Conservation (phyloP, 2,113 vertebrate species). For the Motacilla alba region DNA sequence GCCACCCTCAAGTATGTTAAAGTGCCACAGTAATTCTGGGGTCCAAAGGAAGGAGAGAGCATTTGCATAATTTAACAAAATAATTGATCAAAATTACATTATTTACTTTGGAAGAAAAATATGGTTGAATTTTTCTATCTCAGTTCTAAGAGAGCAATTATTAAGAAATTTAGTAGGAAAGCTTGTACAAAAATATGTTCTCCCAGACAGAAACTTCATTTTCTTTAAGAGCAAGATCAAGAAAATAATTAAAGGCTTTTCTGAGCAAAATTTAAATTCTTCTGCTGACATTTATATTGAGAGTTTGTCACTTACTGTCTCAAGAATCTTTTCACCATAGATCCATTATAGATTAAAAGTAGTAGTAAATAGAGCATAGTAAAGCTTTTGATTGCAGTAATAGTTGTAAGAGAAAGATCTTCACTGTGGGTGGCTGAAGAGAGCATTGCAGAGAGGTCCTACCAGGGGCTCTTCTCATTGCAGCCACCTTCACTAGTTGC, state of each 20-base stretch:
- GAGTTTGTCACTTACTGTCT: not conserved
- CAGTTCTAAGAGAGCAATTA: not conserved
- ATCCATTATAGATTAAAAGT: not conserved
- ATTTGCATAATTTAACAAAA: not conserved
- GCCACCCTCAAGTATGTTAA: not conserved
- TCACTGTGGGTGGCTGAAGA: not conserved
- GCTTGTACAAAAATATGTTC: not conserved
- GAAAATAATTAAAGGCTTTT: not conserved
- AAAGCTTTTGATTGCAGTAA: not conserved
- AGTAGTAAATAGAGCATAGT: not conserved
- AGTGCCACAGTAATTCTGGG: not conserved
- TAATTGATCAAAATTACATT: not conserved
- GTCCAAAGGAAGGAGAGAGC: not conserved
- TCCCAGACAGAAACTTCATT: not conserved
- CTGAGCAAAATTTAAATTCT: not conserved
- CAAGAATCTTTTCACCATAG: not conserved
- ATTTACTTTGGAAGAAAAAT: not conserved
- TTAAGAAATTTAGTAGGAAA: not conserved
- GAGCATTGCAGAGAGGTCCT: not conserved
- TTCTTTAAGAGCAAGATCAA: not conserved
- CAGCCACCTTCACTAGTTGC: not conserved
- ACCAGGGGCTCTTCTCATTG: not conserved
- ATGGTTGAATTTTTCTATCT: not conserved
- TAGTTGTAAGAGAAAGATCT: not conserved
- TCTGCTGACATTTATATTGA: not conserved